These are phyloP conservation scores for Phoxinus dragarum DNA, from an alignment of 2,797 vertebrate species.

Conservation along the genomic window DNA sequence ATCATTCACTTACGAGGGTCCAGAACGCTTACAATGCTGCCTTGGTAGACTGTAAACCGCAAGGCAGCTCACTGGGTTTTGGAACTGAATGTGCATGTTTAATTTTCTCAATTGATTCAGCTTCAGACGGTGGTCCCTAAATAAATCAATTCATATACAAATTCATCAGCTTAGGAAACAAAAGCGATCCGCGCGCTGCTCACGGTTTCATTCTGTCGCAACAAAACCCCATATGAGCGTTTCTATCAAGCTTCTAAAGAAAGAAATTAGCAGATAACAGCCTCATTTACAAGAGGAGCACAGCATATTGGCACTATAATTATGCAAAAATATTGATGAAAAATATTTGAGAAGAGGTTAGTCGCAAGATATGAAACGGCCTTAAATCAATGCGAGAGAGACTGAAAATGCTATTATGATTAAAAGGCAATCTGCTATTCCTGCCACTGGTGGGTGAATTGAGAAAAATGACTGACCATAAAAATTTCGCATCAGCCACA, in stretches of 20 bases:
- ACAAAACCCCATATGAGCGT: background rate
- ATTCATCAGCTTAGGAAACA: slow-evolving; percentile 25
- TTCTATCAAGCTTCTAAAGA: slow-evolving; percentile 13
- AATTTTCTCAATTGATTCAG: slow-evolving; percentile 31
- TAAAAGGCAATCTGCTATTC: slow-evolving; percentile 27
- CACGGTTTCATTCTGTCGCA: slow-evolving; percentile 1
- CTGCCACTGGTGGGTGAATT: slow-evolving; percentile 4
- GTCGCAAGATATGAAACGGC: background rate
- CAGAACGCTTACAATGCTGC: background rate
- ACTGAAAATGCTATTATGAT: slow-evolving; percentile 30
- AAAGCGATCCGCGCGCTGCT: slow-evolving; percentile 6
- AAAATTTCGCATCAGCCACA: background rate
- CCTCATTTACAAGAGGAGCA: slow-evolving; percentile 1
- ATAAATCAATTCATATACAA: slow-evolving; percentile 33
- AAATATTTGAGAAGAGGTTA: slow-evolving; percentile 17
- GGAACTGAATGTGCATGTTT: slow-evolving; percentile 3
- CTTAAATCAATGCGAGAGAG: background rate
- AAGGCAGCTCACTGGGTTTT: background rate
- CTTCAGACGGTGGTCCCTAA: background rate
- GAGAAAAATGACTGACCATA: slow-evolving; percentile 21
- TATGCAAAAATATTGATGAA: slow-evolving; percentile 23
- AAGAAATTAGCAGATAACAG: slow-evolving; percentile 7
- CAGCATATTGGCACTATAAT: background rate
- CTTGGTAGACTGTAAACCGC: background rate
- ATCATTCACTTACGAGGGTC: background rate